phyloP scores from a whole-genome alignment of 2,797 vertebrate genomes.

The Centropyge bicolor region DNA sequence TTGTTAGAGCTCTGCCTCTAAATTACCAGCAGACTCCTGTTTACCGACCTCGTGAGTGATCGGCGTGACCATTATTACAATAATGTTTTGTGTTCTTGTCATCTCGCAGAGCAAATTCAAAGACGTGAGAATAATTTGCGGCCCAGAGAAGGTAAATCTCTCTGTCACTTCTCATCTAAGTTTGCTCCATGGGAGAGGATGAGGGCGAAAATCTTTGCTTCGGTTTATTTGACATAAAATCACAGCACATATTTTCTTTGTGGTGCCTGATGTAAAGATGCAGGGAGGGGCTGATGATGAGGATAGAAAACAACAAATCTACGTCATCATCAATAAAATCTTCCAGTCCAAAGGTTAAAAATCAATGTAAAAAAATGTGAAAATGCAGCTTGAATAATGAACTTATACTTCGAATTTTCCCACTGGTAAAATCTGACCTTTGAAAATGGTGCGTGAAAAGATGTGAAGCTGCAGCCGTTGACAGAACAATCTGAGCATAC shows the following conservation, averaged over 20 bases:
- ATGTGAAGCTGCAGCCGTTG: neutral
- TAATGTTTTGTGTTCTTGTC: constrained; percentile 34
- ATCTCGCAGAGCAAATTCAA: constrained; percentile 10
- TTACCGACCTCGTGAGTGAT: constrained; percentile 46
- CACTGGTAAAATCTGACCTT: neutral
- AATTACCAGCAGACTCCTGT: constrained; percentile 32
- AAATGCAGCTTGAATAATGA: neutral
- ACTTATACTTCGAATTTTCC: neutral
- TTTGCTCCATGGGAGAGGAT: neutral
- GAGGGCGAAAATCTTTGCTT: neutral
- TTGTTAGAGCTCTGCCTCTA: constrained; percentile 36
- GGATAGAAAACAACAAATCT: constrained; percentile 7
- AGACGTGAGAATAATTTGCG: constrained; percentile 42
- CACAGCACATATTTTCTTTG: neutral
- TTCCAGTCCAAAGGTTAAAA: neutral
- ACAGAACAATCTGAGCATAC: neutral
- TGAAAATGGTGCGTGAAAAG: neutral
- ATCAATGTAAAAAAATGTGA: neutral
- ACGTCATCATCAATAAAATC: neutral
- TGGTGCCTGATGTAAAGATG: neutral
- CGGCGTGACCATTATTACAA: constrained; percentile 15
- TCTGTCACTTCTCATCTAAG: constrained; percentile 34
- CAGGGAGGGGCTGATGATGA: neutral
- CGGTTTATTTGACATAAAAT: neutral
- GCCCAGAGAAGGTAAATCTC: constrained; percentile 31